phyloP scores from a whole-genome alignment of 2,888 invertebrate species.

The Aethes cnicana region DNA sequence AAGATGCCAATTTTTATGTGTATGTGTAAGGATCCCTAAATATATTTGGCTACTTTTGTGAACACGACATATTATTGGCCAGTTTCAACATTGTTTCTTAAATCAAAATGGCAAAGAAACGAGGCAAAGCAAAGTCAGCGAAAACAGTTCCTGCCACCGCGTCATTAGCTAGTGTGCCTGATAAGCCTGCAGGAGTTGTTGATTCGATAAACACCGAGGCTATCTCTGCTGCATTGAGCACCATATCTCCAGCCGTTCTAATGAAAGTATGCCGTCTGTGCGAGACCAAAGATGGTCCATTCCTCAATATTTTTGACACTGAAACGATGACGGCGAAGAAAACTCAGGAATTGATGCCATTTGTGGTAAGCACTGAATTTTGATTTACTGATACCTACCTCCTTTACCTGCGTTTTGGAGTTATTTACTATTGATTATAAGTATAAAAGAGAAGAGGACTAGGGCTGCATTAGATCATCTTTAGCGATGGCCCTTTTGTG shows the following conservation, averaged over 20 bases:
- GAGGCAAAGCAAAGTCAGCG: slow-evolving; percentile 45
- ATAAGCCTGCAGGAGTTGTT: slow-evolving; percentile 34
- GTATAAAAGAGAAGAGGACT: no score
- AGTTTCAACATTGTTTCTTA: slow-evolving; percentile 9
- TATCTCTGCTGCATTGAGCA: slow-evolving; percentile 48
- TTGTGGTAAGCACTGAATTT: slow-evolving; percentile 65
- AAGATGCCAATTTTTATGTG: slow-evolving; percentile 3
- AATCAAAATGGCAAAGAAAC: slow-evolving; percentile 62
- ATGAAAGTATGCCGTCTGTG: slow-evolving; percentile 73
- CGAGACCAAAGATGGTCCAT: slow-evolving; percentile 74
- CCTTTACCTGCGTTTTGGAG: background rate
- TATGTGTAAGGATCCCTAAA: no score
- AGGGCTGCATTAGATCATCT: no score
- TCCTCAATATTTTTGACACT: slow-evolving; percentile 72
- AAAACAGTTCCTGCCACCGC: slow-evolving; percentile 36
- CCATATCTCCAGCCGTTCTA: slow-evolving; percentile 48
- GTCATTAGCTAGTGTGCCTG: slow-evolving; percentile 13
- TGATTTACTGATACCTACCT: background rate
- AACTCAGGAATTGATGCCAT: slow-evolving; percentile 72
- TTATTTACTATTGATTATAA: background rate
- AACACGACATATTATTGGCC: slow-evolving; percentile 4
- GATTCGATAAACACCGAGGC: slow-evolving; percentile 43
- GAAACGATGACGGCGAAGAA: slow-evolving; percentile 69
- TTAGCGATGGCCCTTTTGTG: no score
- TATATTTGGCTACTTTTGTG: slow-evolving; percentile 1